Evolutionary conservation across 1,140 invertebrate species (phyloP).

Genomic region (Diorhabda elongata): DNA sequence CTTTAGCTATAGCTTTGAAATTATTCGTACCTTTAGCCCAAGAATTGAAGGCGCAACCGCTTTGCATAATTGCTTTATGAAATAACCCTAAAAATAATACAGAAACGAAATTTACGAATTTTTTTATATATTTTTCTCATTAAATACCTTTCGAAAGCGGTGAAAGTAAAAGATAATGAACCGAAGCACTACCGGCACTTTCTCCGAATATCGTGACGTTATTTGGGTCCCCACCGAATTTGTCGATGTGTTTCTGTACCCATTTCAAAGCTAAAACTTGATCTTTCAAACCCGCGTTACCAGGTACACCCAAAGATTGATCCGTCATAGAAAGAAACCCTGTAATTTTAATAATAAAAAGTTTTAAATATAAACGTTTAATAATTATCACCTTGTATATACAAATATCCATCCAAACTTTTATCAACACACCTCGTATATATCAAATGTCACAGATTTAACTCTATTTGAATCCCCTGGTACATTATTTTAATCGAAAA

Average conservation of each 20-base stretch:
- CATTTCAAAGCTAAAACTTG: slow-evolving; percentile 56
- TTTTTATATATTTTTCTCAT: not conserved
- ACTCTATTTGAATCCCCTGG: no score
- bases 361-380: no score
- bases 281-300: slow-evolving; percentile 63
- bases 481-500: no score
- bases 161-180: slow-evolving; percentile 27
- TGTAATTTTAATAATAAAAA: slow-evolving; percentile 10
- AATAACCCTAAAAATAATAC: slow-evolving; percentile 11
- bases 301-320: slow-evolving; percentile 48
- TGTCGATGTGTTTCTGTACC: slow-evolving; percentile 52
- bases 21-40: slow-evolving; percentile 15
- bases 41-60: slow-evolving; percentile 13
- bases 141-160: slow-evolving; percentile 17
- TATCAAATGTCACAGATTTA: no score
- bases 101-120: not conserved
- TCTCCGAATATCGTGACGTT: slow-evolving; percentile 50
- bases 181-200: slow-evolving; percentile 50
- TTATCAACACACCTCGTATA: no score
- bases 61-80: slow-evolving; percentile 19
- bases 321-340: slow-evolving; percentile 43
- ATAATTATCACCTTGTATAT: no score
- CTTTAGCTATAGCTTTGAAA: slow-evolving; percentile 6
- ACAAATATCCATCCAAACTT: no score
- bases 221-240: slow-evolving; percentile 18